Conservation (phyloP, 2,888 invertebrate species). For the Sinelater perroti region DNA sequence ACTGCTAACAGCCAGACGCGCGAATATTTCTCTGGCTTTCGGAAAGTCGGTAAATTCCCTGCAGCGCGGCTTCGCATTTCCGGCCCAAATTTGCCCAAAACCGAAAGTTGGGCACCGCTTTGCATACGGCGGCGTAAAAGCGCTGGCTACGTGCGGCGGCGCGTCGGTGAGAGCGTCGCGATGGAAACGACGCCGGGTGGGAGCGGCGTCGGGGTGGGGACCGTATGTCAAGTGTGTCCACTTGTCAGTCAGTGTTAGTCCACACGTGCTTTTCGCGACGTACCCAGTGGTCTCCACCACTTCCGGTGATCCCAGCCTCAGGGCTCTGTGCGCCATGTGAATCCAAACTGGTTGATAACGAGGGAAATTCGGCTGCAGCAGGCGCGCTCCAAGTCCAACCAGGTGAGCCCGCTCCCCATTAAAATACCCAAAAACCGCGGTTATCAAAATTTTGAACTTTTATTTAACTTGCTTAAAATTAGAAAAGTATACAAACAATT, state of each 20-base stretch:
- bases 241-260: conserved; percentile 46
- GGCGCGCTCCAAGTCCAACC: no score
- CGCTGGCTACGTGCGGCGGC: conserved; percentile 36
- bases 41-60: no score
- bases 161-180: conserved; percentile 39
- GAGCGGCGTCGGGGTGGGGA: conserved; percentile 41
- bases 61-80: conserved; percentile 4
- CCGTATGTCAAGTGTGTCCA: conserved; percentile 47
- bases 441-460: background rate
- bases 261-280: conserved; percentile 43
- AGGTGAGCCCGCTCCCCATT: no score
- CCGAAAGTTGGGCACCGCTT: conserved; percentile 22
- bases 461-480: background rate
- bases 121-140: conserved; percentile 33
- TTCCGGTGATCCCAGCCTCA: conserved; percentile 31
- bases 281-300: conserved; percentile 31
- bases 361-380: background rate
- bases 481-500: no score
- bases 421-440: background rate
- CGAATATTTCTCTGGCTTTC: background rate
- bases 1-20: background rate
- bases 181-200: conserved; percentile 39
- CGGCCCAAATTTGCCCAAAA: conserved; percentile 12
- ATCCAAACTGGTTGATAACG: conserved; percentile 11
- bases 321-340: conserved; percentile 33